Evolutionary conservation across 1,140 invertebrate genomes (phyloP).

Genomic region (Calliphora vicina): DNA sequence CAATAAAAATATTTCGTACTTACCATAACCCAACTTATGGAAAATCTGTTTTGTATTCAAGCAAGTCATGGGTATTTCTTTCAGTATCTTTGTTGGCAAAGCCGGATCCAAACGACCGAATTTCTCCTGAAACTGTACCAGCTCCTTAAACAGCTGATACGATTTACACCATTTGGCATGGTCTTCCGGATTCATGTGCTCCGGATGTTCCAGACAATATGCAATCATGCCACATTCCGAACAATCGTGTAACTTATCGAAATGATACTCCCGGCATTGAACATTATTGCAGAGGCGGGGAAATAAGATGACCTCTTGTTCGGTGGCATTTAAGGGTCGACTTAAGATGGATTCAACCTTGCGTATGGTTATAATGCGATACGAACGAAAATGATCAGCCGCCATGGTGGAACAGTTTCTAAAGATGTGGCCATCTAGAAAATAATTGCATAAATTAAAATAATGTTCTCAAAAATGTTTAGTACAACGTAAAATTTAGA

Average conservation of each 20-base stretch:
- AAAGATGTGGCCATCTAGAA: conserved; percentile 64
- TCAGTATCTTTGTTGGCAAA: conserved; percentile 65
- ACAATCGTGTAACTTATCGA: conserved; percentile 66
- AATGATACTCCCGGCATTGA: conserved; percentile 65
- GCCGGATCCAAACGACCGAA: conserved; percentile 67
- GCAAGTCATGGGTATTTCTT: conserved; percentile 50
- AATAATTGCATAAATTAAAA: too few species aligned
- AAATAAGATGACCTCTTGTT: conserved; percentile 74
- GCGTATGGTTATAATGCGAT: conserved; percentile 70
- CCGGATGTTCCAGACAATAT: conserved; percentile 63
- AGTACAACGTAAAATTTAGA: too few species aligned
- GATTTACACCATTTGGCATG: conserved; percentile 67
- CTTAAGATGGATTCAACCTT: conserved; percentile 68
- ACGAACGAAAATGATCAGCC: conserved; percentile 68
- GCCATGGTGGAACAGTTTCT: conserved; percentile 65
- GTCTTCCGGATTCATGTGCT: conserved; percentile 59
- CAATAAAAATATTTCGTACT: background rate
- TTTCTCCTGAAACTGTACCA: conserved; percentile 66
- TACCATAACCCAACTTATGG: conserved; percentile 50
- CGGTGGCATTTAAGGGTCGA: conserved; percentile 69
- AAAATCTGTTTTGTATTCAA: conserved; percentile 49
- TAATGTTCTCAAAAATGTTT: too few species aligned
- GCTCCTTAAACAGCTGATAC: conserved; percentile 66
- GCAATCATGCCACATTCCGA: conserved; percentile 66
- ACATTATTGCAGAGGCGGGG: conserved; percentile 68